phyloP scores from a whole-genome alignment of 2,888 invertebrate species.

The Petrophora chlorosata region DNA sequence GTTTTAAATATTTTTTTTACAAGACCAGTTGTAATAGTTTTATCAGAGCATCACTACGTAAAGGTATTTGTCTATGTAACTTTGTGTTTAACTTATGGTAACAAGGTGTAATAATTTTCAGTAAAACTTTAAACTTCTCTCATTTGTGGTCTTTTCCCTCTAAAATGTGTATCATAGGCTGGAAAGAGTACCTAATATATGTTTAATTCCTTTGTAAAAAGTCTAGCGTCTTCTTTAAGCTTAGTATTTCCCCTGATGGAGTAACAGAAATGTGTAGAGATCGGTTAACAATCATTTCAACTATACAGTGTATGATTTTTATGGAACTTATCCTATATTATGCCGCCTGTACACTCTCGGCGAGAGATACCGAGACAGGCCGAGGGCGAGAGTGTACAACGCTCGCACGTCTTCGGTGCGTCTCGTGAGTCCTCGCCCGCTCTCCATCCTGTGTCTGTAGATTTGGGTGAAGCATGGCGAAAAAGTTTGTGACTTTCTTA shows the following conservation, averaged over 20 bases:
- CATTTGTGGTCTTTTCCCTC: slow-evolving; percentile 35
- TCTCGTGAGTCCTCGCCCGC: too few species aligned
- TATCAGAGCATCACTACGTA: slow-evolving; percentile 47
- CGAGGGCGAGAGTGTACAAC: too few species aligned
- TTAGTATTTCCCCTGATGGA: neutral
- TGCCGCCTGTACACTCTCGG: too few species aligned
- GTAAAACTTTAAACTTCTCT: slow-evolving; percentile 32
- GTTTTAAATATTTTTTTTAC: too few species aligned
- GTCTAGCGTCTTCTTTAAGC: neutral
- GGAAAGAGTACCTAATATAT: slow-evolving; percentile 4
- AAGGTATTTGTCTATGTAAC: slow-evolving; percentile 39
- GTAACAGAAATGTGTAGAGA: slow-evolving; percentile 7
- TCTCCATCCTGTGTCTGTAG: too few species aligned
- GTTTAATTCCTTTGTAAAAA: slow-evolving; percentile 15
- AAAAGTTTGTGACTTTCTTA: too few species aligned
- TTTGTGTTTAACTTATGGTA: slow-evolving; percentile 64
- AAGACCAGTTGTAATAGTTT: neutral
- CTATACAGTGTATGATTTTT: too few species aligned
- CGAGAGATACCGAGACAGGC: too few species aligned
- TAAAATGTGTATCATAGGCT: slow-evolving; percentile 20
- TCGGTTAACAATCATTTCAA: slow-evolving; percentile 12
- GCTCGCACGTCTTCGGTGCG: too few species aligned
- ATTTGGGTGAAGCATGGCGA: too few species aligned
- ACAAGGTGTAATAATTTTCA: slow-evolving; percentile 47
- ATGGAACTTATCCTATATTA: too few species aligned